A percentile compares a stretch with the other conserved stretches of the same genome.
phyloP scores from a whole-genome alignment of 2,888 invertebrate species.

The Macropis europaea region DNA sequence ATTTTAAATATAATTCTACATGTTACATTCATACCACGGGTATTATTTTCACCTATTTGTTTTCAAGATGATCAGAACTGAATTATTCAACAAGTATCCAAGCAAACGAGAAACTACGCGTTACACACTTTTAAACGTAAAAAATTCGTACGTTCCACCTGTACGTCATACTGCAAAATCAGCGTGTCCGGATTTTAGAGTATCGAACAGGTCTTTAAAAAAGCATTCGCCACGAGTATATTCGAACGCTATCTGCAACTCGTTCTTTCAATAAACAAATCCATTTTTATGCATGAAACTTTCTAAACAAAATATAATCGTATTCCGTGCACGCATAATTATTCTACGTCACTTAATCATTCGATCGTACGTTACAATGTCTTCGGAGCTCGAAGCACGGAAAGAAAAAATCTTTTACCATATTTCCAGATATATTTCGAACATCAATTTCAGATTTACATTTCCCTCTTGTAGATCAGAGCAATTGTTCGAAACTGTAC shows the following conservation, averaged over 20 bases:
- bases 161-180: background rate
- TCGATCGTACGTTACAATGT: background rate
- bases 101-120: background rate
- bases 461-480: background rate
- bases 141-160: background rate
- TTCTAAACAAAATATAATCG: background rate
- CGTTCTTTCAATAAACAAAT: background rate
- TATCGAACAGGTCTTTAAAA: background rate
- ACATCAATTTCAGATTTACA: background rate
- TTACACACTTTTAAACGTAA: background rate
- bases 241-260: background rate
- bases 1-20: no score
- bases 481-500: background rate
- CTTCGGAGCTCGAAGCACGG: background rate
- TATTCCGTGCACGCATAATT: background rate
- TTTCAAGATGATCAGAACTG: background rate
- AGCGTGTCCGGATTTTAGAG: background rate
- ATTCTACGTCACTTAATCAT: background rate
- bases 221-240: background rate
- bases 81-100: conserved; percentile 6
- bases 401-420: background rate
- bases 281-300: background rate
- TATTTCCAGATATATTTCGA: background rate
- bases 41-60: no score
- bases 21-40: no score